Percentiles rank a stretch among this genome's conserved stretches.
phyloP scores from a whole-genome alignment of 2,113 vertebrate genomes.

The Pan paniscus region DNA sequence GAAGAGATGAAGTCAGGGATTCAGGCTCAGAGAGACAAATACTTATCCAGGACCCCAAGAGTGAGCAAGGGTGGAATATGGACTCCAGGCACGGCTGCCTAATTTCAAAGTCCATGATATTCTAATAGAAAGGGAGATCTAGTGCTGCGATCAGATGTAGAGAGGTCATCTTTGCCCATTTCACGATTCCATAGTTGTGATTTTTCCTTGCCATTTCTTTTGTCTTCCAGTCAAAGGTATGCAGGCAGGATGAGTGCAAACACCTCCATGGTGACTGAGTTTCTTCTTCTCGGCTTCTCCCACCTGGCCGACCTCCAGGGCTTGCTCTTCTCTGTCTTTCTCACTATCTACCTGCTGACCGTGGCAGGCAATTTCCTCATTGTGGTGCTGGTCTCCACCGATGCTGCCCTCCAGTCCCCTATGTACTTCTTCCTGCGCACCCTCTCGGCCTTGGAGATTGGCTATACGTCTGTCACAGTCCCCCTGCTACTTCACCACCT shows the following conservation, averaged over 20 bases:
- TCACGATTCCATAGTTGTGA: neutral
- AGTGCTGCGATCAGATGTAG: neutral
- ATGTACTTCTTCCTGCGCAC: slow-evolving; percentile 71
- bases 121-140: neutral
- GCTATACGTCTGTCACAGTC: slow-evolving; percentile 51
- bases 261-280: neutral
- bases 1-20: neutral
- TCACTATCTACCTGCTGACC: slow-evolving; percentile 19
- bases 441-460: slow-evolving; percentile 64
- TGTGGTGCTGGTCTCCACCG: neutral
- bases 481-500: slow-evolving; percentile 58
- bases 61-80: neutral
- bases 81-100: neutral
- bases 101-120: neutral
- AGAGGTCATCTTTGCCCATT: neutral
- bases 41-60: neutral
- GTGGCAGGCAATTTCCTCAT: slow-evolving; percentile 58
- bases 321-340: slow-evolving; percentile 61
- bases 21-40: neutral
- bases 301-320: neutral
- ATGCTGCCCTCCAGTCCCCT: slow-evolving; percentile 38
- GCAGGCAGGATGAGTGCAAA: neutral
- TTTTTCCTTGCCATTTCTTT: neutral
- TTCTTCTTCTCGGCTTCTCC: slow-evolving; percentile 54
- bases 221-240: neutral